Base-by-base conservation (phyloP, 2,113 vertebrate species). In the Rhinolophus ferrumequinum region DNA sequence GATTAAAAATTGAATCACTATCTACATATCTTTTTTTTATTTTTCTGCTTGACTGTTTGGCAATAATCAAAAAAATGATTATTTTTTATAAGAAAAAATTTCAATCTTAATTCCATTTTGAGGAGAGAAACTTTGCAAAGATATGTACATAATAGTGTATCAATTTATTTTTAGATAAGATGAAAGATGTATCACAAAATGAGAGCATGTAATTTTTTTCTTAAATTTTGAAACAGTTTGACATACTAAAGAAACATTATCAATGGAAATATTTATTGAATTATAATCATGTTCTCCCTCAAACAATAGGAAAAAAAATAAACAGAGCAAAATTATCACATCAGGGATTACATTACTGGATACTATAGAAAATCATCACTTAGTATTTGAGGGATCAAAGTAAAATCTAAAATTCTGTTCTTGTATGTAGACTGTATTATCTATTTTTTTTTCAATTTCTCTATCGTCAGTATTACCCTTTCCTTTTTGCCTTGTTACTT, bases 401-500 rank as follows among this genome's bases (percentile, higher is more conserved):
- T 0, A 1, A 85, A 60, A 77, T 9, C 38, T 41, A 26, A 92
- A 72, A 82, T 77, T 67, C 10, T 70, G 6, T n/a, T 79, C 35
- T 79, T 54, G 5, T 35, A 73, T 11, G 13, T 24, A 82, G 16
- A 24, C 5, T 81, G 6, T 44, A 19, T 56, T 86, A 56, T 22
- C 64, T 70, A 16, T 12, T 94, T 18, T 44, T 44, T 56, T 90
- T 35, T 2, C 54, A 70, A 8, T 73, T 72, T 10, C 24, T 64
- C 90, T 90, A 70, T 38, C 1, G 41, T 50, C 70, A 86, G 4
- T 0, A 22, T 96, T 97, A 86, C 0, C 58, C 69, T 93, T 95
- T 11, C 83, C 93, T 44, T 50, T 90, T 93, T 19, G 10, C 93
- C 33, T 97, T 88, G 18, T 88, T 93, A 92, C 80, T 91, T 98